Evolutionary conservation across 2,113 vertebrate species (phyloP), one percentile per base, ranked within the genome.

Genomic region (Corvus moneduloides): DNA sequence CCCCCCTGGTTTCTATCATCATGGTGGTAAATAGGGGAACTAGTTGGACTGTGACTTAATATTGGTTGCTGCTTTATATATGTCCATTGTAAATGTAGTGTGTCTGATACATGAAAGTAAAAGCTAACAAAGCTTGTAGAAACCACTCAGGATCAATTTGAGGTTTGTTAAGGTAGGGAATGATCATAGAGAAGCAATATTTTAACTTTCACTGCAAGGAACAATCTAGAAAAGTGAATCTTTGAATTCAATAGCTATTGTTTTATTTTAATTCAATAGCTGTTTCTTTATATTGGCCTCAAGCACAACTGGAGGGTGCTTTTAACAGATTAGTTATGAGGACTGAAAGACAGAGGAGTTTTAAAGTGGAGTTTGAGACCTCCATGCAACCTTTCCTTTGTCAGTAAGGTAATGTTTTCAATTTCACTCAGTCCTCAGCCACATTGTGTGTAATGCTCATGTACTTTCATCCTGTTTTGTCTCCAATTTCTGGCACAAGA

Each of bases 31-130:
- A 80, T 16, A 44, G 21, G 26, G 46, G 43, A 68, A 43, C 4
- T 55, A 41, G 26, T 30, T 52, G 48, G 7, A 11, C 35, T 74
- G 21, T 66, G 52, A 22, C 28, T 52, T 44, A 10, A 18, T 58
- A 44, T 14, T 76, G 21, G 10, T 32, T 74, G 27, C 14, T 33
- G 11, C 52, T 48, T 68, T 52, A 24, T 18, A 15, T 7, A 1
- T 28, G 10, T 10, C 11, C 0, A 0, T 35, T 61, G 13, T 51
- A 63, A 63, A 72, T 35, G 26, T 17, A 33, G 19, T 28, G 4
- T 63, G 56, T 84, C 41, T 62, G 32, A 49, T 39, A 49, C 2
- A 4, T 22, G 17, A 44, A 49, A 59, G 55, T 14, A 67, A 33
- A 84, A 71, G 19, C 4, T 9, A 59, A 49, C 2, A 11, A 62